Evolutionary conservation across 2,797 vertebrate genomes (phyloP).

Genomic region (Mormyrus proboscirostris): DNA sequence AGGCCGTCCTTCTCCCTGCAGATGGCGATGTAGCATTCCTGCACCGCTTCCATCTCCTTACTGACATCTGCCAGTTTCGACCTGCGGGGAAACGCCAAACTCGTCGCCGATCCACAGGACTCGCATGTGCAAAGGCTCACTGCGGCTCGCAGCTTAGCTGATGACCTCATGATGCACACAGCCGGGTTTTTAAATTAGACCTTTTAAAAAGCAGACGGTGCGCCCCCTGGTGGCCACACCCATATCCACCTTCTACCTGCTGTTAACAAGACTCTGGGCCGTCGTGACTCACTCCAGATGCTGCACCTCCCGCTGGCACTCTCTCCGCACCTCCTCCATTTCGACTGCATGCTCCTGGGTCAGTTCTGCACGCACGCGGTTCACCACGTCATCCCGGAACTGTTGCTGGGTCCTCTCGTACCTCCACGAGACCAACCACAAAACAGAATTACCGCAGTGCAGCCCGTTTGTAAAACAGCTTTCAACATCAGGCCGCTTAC

Average conservation of each 20-base stretch:
- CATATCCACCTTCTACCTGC: not conserved
- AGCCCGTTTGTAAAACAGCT: not conserved
- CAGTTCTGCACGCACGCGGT: constrained; percentile 67
- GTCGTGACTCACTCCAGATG: constrained; percentile 64
- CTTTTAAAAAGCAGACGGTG: not conserved
- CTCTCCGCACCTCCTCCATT: constrained; percentile 59
- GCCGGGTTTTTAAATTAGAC: not conserved
- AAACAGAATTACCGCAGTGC: not conserved
- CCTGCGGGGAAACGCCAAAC: constrained; percentile 50
- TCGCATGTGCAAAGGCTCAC: not conserved
- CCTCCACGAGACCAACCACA: constrained; percentile 43
- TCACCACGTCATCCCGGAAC: constrained; percentile 82
- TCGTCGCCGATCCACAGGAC: not conserved
- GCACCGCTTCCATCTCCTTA: constrained; percentile 72
- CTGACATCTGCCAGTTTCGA: constrained; percentile 65
- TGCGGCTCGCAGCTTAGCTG: not conserved
- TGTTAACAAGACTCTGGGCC: not conserved
- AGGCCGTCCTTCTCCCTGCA: constrained; percentile 82
- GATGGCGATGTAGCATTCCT: constrained; percentile 86
- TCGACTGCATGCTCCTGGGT: constrained; percentile 58
- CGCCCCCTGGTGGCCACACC: not conserved
- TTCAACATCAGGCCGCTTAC: not conserved
- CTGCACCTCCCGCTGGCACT: constrained; percentile 63
- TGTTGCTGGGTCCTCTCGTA: constrained; percentile 82
- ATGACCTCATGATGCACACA: not conserved